phyloP scores from a whole-genome alignment of 2,888 invertebrate genomes.

The Leptodirus hochenwartii region DNA sequence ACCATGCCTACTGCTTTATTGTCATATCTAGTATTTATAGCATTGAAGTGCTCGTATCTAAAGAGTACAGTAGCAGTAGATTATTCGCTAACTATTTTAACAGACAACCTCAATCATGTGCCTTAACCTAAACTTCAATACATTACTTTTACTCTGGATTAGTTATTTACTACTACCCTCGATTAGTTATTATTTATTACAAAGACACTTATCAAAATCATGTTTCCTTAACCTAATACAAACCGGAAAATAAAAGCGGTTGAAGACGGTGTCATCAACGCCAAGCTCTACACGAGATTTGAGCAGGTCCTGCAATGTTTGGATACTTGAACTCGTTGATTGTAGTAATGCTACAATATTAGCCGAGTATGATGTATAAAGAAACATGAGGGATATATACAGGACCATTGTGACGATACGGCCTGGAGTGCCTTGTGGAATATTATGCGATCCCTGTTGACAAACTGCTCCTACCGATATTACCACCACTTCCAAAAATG shows the following conservation, averaged over 20 bases:
- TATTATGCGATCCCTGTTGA: slow-evolving; percentile 37
- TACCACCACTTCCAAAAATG: slow-evolving; percentile 28
- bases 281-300: slow-evolving; percentile 46
- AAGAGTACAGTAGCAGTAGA: too few relatives aligned
- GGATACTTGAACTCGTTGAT: slow-evolving; percentile 49
- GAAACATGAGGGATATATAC: slow-evolving; percentile 44
- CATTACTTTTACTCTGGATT: too few relatives aligned
- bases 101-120: too few relatives aligned
- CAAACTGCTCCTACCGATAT: slow-evolving; percentile 37
- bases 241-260: slow-evolving; percentile 50
- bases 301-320: slow-evolving; percentile 41
- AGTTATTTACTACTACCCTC: too few relatives aligned
- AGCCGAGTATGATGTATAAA: slow-evolving; percentile 58
- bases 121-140: too few relatives aligned
- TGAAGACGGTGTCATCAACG: slow-evolving; percentile 50
- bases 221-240: too few relatives aligned
- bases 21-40: too few relatives aligned
- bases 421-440: slow-evolving; percentile 28
- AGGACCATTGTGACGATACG: slow-evolving; percentile 44
- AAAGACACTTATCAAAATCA: too few relatives aligned
- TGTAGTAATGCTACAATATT: slow-evolving; percentile 59
- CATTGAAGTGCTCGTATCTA: too few relatives aligned
- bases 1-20: too few relatives aligned
- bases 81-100: too few relatives aligned
- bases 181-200: too few relatives aligned